A percentile compares a stretch with the other conserved stretches of the same genome.
Conservation (phyloP, 92 coral and sea anemone species). For the Epizoanthus fatuus region DNA sequence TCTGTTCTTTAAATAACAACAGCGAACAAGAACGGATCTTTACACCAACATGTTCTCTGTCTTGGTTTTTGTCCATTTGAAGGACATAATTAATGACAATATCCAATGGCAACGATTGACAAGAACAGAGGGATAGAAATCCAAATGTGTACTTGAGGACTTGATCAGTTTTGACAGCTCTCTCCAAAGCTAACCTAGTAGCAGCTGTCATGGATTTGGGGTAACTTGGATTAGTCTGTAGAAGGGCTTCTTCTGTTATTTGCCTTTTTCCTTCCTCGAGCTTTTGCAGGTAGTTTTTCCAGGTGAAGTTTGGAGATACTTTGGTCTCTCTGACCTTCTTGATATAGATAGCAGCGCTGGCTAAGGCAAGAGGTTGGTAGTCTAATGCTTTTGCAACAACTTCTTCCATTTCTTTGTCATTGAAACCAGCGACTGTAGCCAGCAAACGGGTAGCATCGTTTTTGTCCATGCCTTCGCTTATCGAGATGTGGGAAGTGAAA, state of each 20-base stretch:
- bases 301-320: slow-evolving; percentile 6
- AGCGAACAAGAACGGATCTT: slow-evolving; percentile 55
- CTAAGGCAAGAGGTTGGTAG: slow-evolving; percentile 63
- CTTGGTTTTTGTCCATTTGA: slow-evolving; percentile 18
- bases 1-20: slow-evolving; percentile 26
- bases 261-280: slow-evolving; percentile 38
- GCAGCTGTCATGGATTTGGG: slow-evolving; percentile 53
- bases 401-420: slow-evolving; percentile 28
- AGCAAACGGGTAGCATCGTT: slow-evolving; percentile 2
- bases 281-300: slow-evolving; percentile 31
- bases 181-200: slow-evolving; percentile 56
- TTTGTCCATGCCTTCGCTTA: slow-evolving; percentile 46
- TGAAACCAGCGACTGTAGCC: slow-evolving; percentile 10
- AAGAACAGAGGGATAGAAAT: slow-evolving; percentile 44
- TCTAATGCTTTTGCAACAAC: slow-evolving; percentile 38
- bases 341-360: slow-evolving; percentile 51
- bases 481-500: slow-evolving; percentile 27
- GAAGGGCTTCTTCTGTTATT: slow-evolving; percentile 35
- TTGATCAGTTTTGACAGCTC: not conserved
- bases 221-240: slow-evolving; percentile 23
- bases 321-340: slow-evolving; percentile 15
- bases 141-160: slow-evolving; percentile 46
- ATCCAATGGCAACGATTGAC: slow-evolving; percentile 38
- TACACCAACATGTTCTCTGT: slow-evolving; percentile 38
- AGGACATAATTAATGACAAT: slow-evolving; percentile 19